Base-by-base conservation (phyloP, 2,797 vertebrate species). In the Cynodonichthys magdalenae region DNA sequence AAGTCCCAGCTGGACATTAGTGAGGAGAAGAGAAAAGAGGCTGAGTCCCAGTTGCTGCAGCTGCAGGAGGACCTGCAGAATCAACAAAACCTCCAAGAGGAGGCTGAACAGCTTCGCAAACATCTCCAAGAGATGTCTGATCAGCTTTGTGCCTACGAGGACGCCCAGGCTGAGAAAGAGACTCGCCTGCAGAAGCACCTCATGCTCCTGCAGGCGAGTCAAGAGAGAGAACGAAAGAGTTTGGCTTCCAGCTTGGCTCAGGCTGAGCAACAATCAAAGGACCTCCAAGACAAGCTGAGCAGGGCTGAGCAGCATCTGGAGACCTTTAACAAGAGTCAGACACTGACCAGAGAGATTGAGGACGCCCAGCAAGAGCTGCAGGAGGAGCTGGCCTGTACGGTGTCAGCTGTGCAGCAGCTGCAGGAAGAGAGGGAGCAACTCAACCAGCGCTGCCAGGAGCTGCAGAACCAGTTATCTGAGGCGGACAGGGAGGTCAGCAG, bases 181-280 rank as follows among this genome's bases (percentile, higher is more conserved):
- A 89, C 91, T 70, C 93, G 93, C 15, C 87, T 98, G 65, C 93
- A 97, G 90, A 93, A 92, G 79, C 95, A 96, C 69, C 94, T 96
- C 0, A 84, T 91, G 66, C 92, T 96, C 18, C 83, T 98, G 64
- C 92, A 97, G 71, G 95, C 94, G 15, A 97, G 95, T 89, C 96
- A 96, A 0, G 95, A 96, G 66, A 90, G 93, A 70, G 96, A 98
- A 36, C 94, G 95, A 79, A 94, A 90, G 83, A 93, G 89, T 41
- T 82, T 98, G 47, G 69, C 93, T 41, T 88, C 86, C 36, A 95
- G 91, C 65, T 88, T 98, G 53, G 93, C 92, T 8, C 93, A 96
- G 71, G 92, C 93, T 0, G 95, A 98, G 64, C 92, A 93, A 55
- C 94, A 85, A 50, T 92, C 92, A n/a, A 89, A 89, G 0, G 93